phyloP scores from a whole-genome alignment of 2,797 vertebrate genomes.

The Arctocebus calabarensis region DNA sequence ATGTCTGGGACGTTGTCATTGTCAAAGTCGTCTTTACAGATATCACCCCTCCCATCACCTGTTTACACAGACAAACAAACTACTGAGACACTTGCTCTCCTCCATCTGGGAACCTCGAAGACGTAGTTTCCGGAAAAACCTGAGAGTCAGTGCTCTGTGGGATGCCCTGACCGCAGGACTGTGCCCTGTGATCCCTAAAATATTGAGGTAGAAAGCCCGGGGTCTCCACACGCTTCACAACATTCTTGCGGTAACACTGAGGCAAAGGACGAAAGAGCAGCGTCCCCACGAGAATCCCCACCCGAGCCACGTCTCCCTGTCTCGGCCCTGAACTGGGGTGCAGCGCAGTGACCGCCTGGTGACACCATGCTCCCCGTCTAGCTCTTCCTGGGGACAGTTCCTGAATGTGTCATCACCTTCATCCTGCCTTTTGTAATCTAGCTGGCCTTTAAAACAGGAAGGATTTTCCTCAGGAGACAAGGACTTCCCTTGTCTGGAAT shows the following conservation, averaged over 20 bases:
- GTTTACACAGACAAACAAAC: not conserved
- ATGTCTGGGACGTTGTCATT: slow-evolving; percentile 97
- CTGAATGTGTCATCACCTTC: not conserved
- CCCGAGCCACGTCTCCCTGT: not conserved
- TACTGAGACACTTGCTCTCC: not conserved
- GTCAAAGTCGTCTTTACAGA: slow-evolving; percentile 98
- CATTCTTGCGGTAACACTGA: accelerated
- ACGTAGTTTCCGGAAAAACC: accelerated
- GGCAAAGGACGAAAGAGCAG: not conserved
- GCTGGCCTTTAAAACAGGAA: not conserved
- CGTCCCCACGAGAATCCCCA: too few relatives aligned
- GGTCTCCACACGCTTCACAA: not conserved
- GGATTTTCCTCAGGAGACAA: not conserved
- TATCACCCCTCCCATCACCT: slow-evolving; percentile 97
- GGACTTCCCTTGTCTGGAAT: too few relatives aligned
- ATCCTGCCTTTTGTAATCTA: not conserved
- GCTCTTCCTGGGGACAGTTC: too few relatives aligned
- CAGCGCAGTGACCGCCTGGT: too few relatives aligned
- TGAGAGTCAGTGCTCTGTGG: accelerated
- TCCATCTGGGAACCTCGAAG: not conserved
- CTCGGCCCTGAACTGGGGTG: too few relatives aligned
- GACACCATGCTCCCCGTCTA: too few relatives aligned
- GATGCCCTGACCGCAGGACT: too few relatives aligned
- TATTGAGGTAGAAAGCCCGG: accelerated
- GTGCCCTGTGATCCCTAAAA: accelerated